Evolutionary conservation across 2,888 invertebrate species (phyloP), one percentile per base, ranked within the genome.

Genomic region (Lampropteryx suffumata): DNA sequence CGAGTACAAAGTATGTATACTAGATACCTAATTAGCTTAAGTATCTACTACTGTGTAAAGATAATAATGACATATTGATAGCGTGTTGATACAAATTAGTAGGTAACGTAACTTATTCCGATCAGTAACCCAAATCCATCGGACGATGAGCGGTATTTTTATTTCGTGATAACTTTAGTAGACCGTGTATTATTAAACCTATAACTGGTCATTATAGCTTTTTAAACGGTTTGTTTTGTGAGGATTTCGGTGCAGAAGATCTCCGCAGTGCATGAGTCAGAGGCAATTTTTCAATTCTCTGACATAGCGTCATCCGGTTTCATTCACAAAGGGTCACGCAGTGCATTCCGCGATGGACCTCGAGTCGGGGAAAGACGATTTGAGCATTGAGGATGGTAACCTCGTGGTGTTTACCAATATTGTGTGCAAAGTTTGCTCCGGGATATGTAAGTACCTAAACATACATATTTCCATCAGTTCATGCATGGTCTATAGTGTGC

Each of bases 311-410:
- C 64, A 55, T 79, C 75, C 75, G 70, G 58, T 40, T 42, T 64
- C 45, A 51, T 46, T 55, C 10, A 7, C 7, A 59, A 54, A 53
- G 52, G 26, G 42, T 43, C 30, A 24, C 3, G 14, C 39, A 57
- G 49, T 42, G 49, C 48, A 61, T 37, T 50, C 41, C 26, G 64
- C 62, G 59, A 88, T 89, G 89, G 80, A 87, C 59, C 57, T 83
- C 40, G 84, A 88, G 70, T 62, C 65, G 6, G 76, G 64, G 6
- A 80, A 76, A 59, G 82, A 84, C 54, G 79, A 84, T 44, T 55
- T 73, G 24, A 82, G 83, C 65, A 60, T 73, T 7, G 84, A 86
- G 59, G 85, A 85, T 50, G 76, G 80, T 2, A 73, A 65, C 53
- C 72, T 82, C 10, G 59, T 87, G 10, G 82, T 84, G 27, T 89